A percentile compares a stretch with the other conserved stretches of the same genome.
These are phyloP conservation scores for Cecidostiba fungosa DNA, from an alignment of 2,888 invertebrate genomes.

Conservation along the genomic window DNA sequence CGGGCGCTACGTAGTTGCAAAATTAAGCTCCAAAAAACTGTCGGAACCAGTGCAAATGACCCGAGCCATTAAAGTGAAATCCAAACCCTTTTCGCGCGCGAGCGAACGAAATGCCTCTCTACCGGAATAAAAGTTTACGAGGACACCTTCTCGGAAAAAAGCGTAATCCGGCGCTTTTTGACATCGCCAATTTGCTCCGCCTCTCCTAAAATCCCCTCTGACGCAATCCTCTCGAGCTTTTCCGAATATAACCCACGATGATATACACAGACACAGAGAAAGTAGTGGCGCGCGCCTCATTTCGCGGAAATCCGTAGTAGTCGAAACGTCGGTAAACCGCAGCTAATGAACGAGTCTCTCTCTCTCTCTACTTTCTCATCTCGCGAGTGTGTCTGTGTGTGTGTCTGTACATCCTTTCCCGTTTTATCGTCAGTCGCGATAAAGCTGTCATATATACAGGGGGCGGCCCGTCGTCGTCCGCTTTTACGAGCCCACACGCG, in stretches of 20 bases:
- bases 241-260: background rate
- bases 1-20: background rate
- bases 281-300: background rate
- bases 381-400: background rate
- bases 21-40: background rate
- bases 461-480: background rate
- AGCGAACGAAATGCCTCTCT: background rate
- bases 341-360: slow-evolving; percentile 69
- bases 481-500: slow-evolving; percentile 44
- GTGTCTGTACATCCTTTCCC: slow-evolving; percentile 18
- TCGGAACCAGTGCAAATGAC: slow-evolving; percentile 11
- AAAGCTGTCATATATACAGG: slow-evolving; percentile 55
- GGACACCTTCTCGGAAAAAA: slow-evolving; percentile 10
- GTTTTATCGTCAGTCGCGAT: slow-evolving; percentile 59
- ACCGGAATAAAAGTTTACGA: background rate
- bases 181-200: slow-evolving; percentile 40
- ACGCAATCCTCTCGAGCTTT: background rate
- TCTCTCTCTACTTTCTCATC: slow-evolving; percentile 45
- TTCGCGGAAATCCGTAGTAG: slow-evolving; percentile 38
- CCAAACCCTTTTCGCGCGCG: background rate
- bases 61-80: background rate
- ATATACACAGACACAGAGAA: background rate
- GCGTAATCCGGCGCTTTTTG: slow-evolving; percentile 16
- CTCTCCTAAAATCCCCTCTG: slow-evolving; percentile 6
- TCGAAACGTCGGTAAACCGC: slow-evolving; percentile 67